Conservation (phyloP, 2,113 vertebrate genomes). For the Pomatostomus ruficeps region DNA sequence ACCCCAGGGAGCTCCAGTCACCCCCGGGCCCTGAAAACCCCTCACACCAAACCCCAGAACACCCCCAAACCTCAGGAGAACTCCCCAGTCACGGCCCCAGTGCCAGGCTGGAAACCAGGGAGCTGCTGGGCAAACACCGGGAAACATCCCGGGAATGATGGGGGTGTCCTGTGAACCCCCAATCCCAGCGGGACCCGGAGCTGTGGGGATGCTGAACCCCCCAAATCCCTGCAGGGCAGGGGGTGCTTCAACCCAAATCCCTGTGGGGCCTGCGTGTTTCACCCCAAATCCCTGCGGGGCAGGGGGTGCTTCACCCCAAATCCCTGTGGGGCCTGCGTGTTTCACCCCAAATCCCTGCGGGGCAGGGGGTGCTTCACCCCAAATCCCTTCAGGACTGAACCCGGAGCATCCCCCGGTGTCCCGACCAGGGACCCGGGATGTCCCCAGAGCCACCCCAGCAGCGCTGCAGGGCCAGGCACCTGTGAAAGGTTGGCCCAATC, state of each 20-base stretch:
- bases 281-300: too few species aligned
- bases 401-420: too few species aligned
- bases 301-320: too few species aligned
- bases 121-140: rapidly evolving
- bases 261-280: too few species aligned
- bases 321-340: too few species aligned
- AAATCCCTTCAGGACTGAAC: too few species aligned
- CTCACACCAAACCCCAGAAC: rapidly evolving
- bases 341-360: too few species aligned
- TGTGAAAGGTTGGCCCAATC: too few species aligned
- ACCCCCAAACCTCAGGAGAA: not conserved
- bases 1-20: not conserved
- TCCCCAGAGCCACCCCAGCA: too few species aligned
- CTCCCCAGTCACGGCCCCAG: rapidly evolving
- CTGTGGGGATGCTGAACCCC: not conserved
- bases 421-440: too few species aligned
- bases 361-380: too few species aligned
- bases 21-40: rapidly evolving
- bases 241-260: not conserved
- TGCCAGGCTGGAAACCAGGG: not conserved
- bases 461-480: too few species aligned
- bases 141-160: rapidly evolving
- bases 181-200: rapidly evolving
- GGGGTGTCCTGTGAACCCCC: not conserved
- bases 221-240: not conserved